These are phyloP conservation scores for Aleiodes leptofemur DNA, from an alignment of 2,888 invertebrate species.

Conservation along the genomic window DNA sequence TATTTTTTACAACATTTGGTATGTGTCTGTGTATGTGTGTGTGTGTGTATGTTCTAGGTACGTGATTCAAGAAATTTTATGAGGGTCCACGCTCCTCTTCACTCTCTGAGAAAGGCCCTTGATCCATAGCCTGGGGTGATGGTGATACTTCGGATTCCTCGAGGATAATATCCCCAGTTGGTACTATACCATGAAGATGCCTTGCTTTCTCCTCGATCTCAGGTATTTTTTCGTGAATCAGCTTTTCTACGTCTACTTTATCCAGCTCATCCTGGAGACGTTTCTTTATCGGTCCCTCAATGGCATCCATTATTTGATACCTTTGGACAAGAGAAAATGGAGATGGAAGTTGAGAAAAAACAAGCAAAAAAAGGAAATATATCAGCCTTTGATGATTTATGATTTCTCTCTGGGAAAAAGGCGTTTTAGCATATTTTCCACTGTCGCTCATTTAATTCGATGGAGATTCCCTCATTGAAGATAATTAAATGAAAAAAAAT, in stretches of 20 bases:
- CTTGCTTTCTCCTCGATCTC: slow-evolving; percentile 80
- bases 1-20: not conserved
- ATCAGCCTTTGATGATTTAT: not conserved
- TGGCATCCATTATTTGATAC: slow-evolving; percentile 90
- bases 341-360: not conserved
- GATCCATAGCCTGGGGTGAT: slow-evolving; percentile 61
- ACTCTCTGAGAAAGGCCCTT: slow-evolving; percentile 69
- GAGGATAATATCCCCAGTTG: slow-evolving; percentile 64
- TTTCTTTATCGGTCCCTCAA: slow-evolving; percentile 86
- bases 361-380: slow-evolving; percentile 3
- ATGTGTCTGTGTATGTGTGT: slow-evolving; percentile 1
- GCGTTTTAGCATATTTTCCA: too few relatives aligned
- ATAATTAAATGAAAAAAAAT: too few relatives aligned
- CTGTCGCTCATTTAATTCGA: too few relatives aligned
- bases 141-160: slow-evolving; percentile 55
- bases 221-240: slow-evolving; percentile 83
- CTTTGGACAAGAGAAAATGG: slow-evolving; percentile 54
- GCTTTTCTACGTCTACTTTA: slow-evolving; percentile 84
- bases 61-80: slow-evolving; percentile 43
- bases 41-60: not conserved
- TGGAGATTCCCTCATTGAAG: too few relatives aligned
- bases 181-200: slow-evolving; percentile 62
- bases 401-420: too few relatives aligned
- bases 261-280: slow-evolving; percentile 85
- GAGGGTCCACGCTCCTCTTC: slow-evolving; percentile 71